Percentiles rank a stretch among this genome's conserved stretches.
phyloP scores from a whole-genome alignment of 2,113 vertebrate genomes.

The Hemichromis elongatus region DNA sequence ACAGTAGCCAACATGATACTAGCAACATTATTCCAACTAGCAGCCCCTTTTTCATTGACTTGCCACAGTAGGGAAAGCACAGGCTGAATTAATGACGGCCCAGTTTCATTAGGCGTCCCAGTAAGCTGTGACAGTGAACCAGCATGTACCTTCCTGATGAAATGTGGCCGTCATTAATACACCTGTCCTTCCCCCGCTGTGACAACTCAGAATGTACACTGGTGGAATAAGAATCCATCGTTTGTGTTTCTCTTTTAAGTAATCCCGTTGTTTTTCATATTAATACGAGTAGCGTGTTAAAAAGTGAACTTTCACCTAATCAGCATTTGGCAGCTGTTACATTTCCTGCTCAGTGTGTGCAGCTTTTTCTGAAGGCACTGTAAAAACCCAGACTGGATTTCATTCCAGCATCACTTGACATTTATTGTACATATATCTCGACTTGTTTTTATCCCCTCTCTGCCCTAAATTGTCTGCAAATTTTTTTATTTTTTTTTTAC shows the following conservation, averaged over 20 bases:
- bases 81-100: neutral
- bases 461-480: conserved; percentile 18
- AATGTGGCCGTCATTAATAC: neutral
- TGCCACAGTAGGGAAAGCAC: neutral
- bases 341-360: neutral
- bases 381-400: conserved; percentile 7
- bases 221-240: neutral
- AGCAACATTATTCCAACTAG: neutral
- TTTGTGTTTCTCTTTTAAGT: neutral
- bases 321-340: neutral
- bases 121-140: neutral
- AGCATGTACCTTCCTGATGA: neutral
- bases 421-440: conserved; percentile 36
- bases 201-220: neutral
- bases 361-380: neutral
- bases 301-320: neutral
- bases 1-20: neutral
- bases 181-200: neutral
- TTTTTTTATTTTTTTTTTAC: neutral
- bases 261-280: neutral
- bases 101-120: neutral
- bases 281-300: neutral
- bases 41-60: neutral
- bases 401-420: conserved; percentile 33
- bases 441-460: neutral